Conservation (phyloP, 2,888 invertebrate species). For the Brenthis ino region DNA sequence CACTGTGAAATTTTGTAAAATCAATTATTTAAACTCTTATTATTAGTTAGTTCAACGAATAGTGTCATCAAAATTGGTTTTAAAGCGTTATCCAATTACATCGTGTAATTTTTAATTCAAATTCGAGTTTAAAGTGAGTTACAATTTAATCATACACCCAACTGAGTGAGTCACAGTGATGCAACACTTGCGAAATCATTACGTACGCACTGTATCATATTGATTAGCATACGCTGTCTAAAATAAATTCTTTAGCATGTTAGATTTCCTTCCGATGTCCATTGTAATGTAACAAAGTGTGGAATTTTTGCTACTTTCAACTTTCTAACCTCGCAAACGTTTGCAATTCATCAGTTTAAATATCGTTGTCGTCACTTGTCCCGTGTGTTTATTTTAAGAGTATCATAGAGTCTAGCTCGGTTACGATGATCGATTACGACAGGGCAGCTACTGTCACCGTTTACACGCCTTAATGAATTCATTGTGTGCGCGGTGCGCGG, state of each 20-base stretch:
- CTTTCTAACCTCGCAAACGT: conserved; percentile 39
- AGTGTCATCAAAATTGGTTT: background rate
- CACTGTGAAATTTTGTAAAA: conserved; percentile 21
- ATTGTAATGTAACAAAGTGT: conserved; percentile 39
- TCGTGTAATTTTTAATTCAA: background rate
- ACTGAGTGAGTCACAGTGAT: conserved; percentile 54
- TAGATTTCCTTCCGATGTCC: conserved; percentile 54
- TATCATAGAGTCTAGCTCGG: conserved; percentile 50
- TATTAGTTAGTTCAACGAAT: background rate
- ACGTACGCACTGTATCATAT: conserved; percentile 60
- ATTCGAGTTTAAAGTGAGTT: background rate
- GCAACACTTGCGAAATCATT: conserved; percentile 59
- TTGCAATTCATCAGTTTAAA: conserved; percentile 57
- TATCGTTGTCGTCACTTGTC: conserved; percentile 65
- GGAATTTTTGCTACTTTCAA: conserved; percentile 28
- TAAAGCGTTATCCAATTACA: background rate
- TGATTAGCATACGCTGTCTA: conserved; percentile 66
- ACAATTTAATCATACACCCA: background rate
- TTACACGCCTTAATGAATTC: conserved; percentile 59
- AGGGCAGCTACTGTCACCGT: conserved; percentile 54
- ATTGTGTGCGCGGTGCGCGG: conserved; percentile 51
- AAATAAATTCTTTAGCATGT: conserved; percentile 50
- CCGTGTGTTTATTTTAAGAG: conserved; percentile 60
- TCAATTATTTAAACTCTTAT: background rate
- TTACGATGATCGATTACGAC: conserved; percentile 73